These are phyloP conservation scores for Dicerorhinus sumatrensis DNA, from an alignment of 2,113 vertebrate species.

Conservation along the genomic window DNA sequence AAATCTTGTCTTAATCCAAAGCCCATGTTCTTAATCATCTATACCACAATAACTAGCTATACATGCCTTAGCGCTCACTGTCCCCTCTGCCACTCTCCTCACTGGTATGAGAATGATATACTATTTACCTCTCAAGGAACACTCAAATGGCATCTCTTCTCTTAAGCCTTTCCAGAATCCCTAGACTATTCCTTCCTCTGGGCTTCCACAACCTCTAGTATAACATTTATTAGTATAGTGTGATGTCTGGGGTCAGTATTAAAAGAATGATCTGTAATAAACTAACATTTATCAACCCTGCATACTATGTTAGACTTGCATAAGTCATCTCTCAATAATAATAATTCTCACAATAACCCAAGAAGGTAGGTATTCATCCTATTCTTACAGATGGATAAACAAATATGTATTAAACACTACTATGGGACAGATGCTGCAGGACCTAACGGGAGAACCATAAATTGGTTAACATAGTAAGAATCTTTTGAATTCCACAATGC, in stretches of 20 bases:
- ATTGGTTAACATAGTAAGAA: not conserved
- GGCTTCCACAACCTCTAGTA: not conserved
- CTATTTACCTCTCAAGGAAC: not conserved
- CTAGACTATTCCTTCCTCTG: not conserved
- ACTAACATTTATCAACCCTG: not conserved
- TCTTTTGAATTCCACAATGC: not conserved
- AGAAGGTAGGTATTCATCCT: not conserved
- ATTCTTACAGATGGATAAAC: not conserved
- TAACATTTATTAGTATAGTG: not conserved
- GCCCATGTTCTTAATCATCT: not conserved
- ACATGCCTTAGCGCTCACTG: not conserved
- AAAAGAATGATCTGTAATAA: not conserved
- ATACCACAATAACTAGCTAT: not conserved
- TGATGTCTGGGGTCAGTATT: not conserved
- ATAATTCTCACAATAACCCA: not conserved
- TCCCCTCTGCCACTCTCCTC: not conserved
- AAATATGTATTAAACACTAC: not conserved
- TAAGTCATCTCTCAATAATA: not conserved
- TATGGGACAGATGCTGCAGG: not conserved
- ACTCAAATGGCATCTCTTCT: not conserved
- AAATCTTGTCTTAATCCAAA: not conserved
- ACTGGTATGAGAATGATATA: not conserved
- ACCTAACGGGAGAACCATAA: not conserved
- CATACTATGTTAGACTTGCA: not conserved
- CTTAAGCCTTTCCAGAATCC: not conserved